phyloP scores from a whole-genome alignment of 2,113 vertebrate species.

The Apodemus speciosus region DNA sequence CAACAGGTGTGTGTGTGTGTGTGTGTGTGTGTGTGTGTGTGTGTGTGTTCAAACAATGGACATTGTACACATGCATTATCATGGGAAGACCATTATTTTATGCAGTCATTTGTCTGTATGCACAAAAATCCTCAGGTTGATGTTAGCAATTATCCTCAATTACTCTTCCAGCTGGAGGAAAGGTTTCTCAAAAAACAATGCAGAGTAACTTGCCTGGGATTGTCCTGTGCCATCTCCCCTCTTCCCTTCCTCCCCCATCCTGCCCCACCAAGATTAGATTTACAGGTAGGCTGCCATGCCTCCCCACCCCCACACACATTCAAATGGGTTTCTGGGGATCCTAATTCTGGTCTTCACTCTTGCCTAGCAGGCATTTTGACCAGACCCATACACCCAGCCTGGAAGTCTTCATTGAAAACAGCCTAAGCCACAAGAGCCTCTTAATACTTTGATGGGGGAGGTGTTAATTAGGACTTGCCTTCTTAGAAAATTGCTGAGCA shows the following conservation, averaged over 20 bases:
- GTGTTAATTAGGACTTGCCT: not conserved
- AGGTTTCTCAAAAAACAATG: not conserved
- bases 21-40: no score
- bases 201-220: not conserved
- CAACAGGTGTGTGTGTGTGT: no score
- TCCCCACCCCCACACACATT: not conserved
- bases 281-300: not conserved
- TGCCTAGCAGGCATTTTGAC: not conserved
- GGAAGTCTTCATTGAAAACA: not conserved
- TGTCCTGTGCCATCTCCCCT: no score
- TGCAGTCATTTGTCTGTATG: not conserved
- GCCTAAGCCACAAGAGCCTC: not conserved
- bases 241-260: no score
- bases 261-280: not conserved
- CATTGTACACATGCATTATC: not conserved
- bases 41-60: not conserved
- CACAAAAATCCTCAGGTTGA: not conserved
- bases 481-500: not conserved
- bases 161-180: not conserved
- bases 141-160: not conserved
- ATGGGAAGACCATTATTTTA: not conserved
- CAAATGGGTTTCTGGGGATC: not conserved
- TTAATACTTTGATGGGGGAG: constrained; percentile 4
- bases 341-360: not conserved
- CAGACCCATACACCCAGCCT: not conserved